Conservation (phyloP, 92 coral and sea anemone species). For the Muricea muricata region DNA sequence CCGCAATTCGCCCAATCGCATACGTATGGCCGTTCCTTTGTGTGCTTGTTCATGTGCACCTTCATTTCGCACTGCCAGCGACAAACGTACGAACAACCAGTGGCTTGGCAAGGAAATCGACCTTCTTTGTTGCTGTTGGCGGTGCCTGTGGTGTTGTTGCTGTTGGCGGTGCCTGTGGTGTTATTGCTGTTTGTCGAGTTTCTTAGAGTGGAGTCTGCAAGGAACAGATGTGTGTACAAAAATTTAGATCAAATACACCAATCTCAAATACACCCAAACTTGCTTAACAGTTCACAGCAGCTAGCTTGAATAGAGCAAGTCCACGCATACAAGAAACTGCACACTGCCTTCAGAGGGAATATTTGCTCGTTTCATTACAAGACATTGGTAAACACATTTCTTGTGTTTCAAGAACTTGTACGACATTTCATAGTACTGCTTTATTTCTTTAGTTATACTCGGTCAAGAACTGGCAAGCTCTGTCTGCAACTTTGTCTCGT, state of each 20-base stretch:
- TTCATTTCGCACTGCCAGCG: conserved; percentile 62
- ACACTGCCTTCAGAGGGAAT: too few species aligned
- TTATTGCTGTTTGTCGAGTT: conserved; percentile 7
- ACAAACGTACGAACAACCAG: conserved; percentile 56
- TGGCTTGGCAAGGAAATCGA: conserved; percentile 49
- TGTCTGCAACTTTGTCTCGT: too few species aligned
- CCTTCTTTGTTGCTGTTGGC: conserved; percentile 12
- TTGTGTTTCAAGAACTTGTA: too few species aligned
- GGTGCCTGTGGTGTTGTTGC: conserved; percentile 6
- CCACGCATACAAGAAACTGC: too few species aligned
- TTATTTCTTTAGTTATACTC: too few species aligned
- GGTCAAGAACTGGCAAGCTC: too few species aligned
- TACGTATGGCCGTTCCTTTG: conserved; percentile 58
- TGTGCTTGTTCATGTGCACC: conserved; percentile 63
- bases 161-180: not conserved
- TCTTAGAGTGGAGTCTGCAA: conserved; percentile 37
- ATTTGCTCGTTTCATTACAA: too few species aligned
- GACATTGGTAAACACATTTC: too few species aligned
- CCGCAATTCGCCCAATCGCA: conserved; percentile 66
- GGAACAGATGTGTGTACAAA: conserved; percentile 5
- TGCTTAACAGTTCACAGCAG: too few species aligned
- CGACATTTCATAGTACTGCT: too few species aligned
- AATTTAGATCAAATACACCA: not conserved
- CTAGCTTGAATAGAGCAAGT: too few species aligned
- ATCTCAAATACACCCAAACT: too few species aligned